A percentile compares a stretch with the other conserved stretches of the same genome.
phyloP scores from a whole-genome alignment of 2,888 invertebrate species.

The Erebia epiphron region DNA sequence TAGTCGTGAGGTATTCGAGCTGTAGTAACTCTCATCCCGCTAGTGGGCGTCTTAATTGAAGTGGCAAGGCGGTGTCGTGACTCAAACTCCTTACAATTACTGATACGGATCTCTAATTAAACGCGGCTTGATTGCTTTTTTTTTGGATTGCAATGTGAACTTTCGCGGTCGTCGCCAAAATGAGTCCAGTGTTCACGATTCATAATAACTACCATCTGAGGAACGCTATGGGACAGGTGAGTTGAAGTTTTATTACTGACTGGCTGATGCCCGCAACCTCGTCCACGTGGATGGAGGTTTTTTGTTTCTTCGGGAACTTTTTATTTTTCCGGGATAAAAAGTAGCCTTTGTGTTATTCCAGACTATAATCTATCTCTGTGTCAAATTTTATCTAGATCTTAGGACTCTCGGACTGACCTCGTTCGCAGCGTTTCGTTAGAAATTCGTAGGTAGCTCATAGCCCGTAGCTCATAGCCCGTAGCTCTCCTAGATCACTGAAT shows the following conservation, averaged over 20 bases:
- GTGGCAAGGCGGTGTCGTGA: conserved; percentile 65
- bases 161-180: conserved; percentile 15
- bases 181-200: conserved; percentile 37
- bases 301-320: no score
- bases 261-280: no score
- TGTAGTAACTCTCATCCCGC: conserved; percentile 22
- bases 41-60: conserved; percentile 65
- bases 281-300: no score
- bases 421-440: no score
- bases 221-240: conserved; percentile 32
- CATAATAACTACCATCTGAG: conserved; percentile 25
- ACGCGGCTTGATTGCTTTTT: conserved; percentile 65
- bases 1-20: conserved; percentile 42
- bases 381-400: no score
- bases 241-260: conserved; percentile 9
- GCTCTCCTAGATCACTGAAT: no score
- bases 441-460: no score
- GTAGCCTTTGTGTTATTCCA: no score
- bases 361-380: no score
- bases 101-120: conserved; percentile 73
- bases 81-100: conserved; percentile 69
- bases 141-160: conserved; percentile 40
- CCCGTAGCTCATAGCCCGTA: no score
- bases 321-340: no score
- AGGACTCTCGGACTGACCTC: no score